Evolutionary conservation across 2,888 invertebrate genomes (phyloP).

Genomic region (Smittia sp.): DNA sequence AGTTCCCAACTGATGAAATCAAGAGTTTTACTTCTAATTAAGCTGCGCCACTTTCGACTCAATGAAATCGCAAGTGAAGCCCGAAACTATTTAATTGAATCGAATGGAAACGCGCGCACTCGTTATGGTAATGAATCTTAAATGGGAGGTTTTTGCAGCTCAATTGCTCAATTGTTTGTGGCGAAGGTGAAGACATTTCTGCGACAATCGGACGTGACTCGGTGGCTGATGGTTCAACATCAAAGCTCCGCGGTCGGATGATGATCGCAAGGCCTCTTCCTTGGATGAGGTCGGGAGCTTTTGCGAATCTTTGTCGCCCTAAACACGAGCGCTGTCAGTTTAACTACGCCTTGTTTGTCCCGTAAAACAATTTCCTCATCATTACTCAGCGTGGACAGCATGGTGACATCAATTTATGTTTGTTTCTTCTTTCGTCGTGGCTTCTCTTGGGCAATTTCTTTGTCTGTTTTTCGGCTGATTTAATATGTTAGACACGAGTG

Average conservation of each 20-base stretch:
- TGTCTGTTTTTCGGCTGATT: neutral
- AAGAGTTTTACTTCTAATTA: slow-evolving; percentile 13
- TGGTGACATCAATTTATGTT: slow-evolving; percentile 20
- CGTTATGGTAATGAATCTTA: neutral
- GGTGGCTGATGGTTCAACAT: neutral
- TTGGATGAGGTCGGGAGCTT: too few species aligned
- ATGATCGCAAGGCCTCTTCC: neutral
- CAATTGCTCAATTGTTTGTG: slow-evolving; percentile 14
- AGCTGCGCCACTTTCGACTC: neutral
- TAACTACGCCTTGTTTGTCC: slow-evolving; percentile 4
- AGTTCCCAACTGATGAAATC: neutral
- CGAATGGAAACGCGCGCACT: neutral
- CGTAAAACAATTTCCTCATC: neutral
- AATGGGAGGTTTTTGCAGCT: neutral
- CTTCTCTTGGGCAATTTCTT: slow-evolving; percentile 15
- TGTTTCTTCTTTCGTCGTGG: neutral
- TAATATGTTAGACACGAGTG: slow-evolving; percentile 23
- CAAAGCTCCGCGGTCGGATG: neutral
- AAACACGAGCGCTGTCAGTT: neutral
- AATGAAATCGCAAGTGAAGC: neutral
- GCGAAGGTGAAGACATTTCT: slow-evolving; percentile 1
- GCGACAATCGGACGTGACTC: slow-evolving; percentile 24
- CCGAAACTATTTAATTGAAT: slow-evolving; percentile 15
- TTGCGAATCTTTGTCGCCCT: too few species aligned
- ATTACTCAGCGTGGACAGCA: neutral